A percentile compares a stretch with the other conserved stretches of the same genome.
Evolutionary conservation across 1,140 invertebrate genomes (phyloP).

Genomic region (Lerema accius): DNA sequence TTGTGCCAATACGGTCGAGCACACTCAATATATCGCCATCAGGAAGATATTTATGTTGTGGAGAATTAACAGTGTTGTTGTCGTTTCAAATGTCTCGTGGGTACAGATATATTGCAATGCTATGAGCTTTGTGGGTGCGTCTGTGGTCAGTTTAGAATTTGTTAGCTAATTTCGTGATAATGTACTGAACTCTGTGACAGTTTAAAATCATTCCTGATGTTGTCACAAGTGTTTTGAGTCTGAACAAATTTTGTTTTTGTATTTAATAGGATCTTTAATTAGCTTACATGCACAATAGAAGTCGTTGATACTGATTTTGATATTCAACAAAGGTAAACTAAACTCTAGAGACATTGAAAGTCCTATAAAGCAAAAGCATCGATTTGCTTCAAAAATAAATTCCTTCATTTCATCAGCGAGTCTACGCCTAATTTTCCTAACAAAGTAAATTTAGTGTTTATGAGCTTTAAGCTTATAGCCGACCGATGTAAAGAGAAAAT

Average conservation of each 20-base stretch:
- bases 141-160: constrained; percentile 38
- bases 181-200: not conserved
- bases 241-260: no score
- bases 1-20: constrained; percentile 38
- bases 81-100: constrained; percentile 33
- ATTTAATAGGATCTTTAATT: no score
- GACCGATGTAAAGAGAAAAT: constrained; percentile 30
- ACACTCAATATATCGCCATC: constrained; percentile 29
- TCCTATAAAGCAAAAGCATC: no score
- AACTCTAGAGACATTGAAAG: no score
- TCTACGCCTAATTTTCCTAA: constrained; percentile 21
- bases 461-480: constrained; percentile 27
- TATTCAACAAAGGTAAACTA: no score
- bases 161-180: constrained; percentile 8
- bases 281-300: no score
- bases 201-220: no score
- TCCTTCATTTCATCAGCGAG: constrained; percentile 8
- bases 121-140: constrained; percentile 23
- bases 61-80: constrained; percentile 33
- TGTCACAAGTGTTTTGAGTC: no score
- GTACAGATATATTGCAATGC: constrained; percentile 23
- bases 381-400: not conserved
- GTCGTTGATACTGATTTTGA: no score
- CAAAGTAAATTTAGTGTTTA: constrained; percentile 30
- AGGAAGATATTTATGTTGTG: constrained; percentile 31